These are phyloP conservation scores for Mellilla xanthometata DNA, from an alignment of 2,888 invertebrate species.

Conservation along the genomic window DNA sequence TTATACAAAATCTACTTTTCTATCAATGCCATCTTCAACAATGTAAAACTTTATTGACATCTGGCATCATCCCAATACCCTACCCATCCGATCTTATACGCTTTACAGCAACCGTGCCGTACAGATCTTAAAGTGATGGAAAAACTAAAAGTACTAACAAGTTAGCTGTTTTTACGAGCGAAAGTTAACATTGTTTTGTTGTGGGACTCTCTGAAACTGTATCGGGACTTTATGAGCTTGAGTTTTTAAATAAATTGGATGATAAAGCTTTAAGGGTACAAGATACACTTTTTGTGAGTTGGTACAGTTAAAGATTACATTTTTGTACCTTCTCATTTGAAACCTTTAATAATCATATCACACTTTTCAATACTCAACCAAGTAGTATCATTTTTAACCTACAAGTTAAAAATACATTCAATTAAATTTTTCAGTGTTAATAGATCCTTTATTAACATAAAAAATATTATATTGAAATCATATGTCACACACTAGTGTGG, in stretches of 20 bases:
- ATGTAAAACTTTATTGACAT: conserved; percentile 34
- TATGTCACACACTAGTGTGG: too few relatives aligned
- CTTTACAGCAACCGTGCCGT: conserved; percentile 24
- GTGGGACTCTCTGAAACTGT: conserved; percentile 22
- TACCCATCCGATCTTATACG: conserved; percentile 31
- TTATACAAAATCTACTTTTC: conserved; percentile 13
- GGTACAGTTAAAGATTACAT: too few relatives aligned
- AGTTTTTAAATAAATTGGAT: conserved; percentile 29
- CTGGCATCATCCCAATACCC: conserved; percentile 36
- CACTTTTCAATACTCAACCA: too few relatives aligned
- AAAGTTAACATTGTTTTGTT: conserved; percentile 47
- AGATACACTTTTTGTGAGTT: conserved; percentile 7
- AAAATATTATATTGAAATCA: too few relatives aligned
- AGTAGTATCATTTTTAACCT: too few relatives aligned
- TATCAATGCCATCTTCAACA: conserved; percentile 27
- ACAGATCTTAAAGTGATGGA: conserved; percentile 42
- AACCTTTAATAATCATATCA: too few relatives aligned
- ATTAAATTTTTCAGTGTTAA: too few relatives aligned
- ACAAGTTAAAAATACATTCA: too few relatives aligned
- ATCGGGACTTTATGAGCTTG: conserved; percentile 27
- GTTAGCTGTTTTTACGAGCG: conserved; percentile 41
- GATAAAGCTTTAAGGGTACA: conserved; percentile 21
- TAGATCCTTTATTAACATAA: too few relatives aligned
- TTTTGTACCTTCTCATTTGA: too few relatives aligned
- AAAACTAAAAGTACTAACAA: conserved; percentile 47